Conservation (phyloP, 1,140 invertebrate genomes). For the Antheraea mylitta region DNA sequence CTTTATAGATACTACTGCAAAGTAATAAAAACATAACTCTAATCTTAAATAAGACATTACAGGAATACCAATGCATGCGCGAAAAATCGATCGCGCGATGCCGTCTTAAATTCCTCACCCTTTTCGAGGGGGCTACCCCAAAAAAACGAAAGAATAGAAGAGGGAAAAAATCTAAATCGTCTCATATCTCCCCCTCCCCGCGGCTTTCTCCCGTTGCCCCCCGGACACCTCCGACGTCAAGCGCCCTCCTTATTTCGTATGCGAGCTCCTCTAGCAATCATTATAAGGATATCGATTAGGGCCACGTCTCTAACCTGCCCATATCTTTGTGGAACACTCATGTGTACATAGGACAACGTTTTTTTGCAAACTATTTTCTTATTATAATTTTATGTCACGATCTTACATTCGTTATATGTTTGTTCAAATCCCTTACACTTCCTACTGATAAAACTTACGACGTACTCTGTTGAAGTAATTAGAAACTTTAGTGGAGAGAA, state of each 20-base stretch:
- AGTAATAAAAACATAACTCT: constrained; percentile 65
- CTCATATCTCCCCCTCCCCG: constrained; percentile 72
- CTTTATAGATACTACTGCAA: neutral
- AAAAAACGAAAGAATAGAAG: constrained; percentile 78
- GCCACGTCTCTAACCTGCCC: constrained; percentile 70
- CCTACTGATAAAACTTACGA: neutral
- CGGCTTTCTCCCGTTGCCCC: constrained; percentile 34
- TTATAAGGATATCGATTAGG: constrained; percentile 78
- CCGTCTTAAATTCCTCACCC: constrained; percentile 78
- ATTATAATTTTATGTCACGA: constrained; percentile 14
- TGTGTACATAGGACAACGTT: constrained; percentile 47
- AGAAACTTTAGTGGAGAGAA: neutral
- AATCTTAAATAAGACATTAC: constrained; percentile 77
- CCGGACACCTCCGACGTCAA: constrained; percentile 67
- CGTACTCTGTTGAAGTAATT: neutral
- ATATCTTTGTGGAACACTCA: constrained; percentile 68
- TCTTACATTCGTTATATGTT: neutral
- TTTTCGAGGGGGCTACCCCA: constrained; percentile 71
- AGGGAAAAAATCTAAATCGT: constrained; percentile 79
- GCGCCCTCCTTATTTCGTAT: constrained; percentile 78
- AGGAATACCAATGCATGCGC: constrained; percentile 76
- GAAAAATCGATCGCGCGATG: constrained; percentile 72
- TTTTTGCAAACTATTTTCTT: constrained; percentile 16
- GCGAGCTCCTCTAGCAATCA: constrained; percentile 76
- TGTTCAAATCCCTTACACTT: neutral